Conservation (phyloP, 2,797 vertebrate genomes). For the Selene dorsalis region DNA sequence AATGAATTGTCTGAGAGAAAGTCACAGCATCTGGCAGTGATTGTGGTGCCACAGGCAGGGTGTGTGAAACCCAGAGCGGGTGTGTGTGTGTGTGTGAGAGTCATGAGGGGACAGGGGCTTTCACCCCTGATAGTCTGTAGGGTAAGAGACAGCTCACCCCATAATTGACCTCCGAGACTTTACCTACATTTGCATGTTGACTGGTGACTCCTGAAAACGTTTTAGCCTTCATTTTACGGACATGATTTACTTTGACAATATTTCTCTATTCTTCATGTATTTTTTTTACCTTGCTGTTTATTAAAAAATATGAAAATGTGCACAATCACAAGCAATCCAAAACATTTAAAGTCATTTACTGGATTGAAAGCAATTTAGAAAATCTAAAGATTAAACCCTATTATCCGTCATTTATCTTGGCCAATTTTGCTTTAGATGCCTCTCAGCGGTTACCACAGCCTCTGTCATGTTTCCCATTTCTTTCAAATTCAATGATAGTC, state of each 20-base stretch:
- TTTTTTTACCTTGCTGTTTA: constrained; percentile 20
- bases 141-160: constrained; percentile 65
- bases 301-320: constrained; percentile 32
- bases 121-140: constrained; percentile 62
- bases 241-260: constrained; percentile 45
- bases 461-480: constrained; percentile 63
- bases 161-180: constrained; percentile 53
- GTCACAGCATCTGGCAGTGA: constrained; percentile 81
- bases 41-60: constrained; percentile 70
- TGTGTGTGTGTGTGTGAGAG: constrained; percentile 38
- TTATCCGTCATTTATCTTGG: constrained; percentile 63
- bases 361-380: constrained; percentile 63
- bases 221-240: constrained; percentile 34
- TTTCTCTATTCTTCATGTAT: constrained; percentile 18
- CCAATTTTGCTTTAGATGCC: constrained; percentile 51
- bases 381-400: constrained; percentile 56
- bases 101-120: constrained; percentile 60
- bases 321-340: constrained; percentile 38
- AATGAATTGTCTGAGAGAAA: constrained; percentile 80
- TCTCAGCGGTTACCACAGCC: constrained; percentile 55
- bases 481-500: constrained; percentile 70
- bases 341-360: constrained; percentile 56
- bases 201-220: constrained; percentile 51
- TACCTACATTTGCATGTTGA: constrained; percentile 31
- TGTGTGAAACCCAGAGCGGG: constrained; percentile 50